Evolutionary conservation across 2,113 vertebrate genomes (phyloP), one percentile per base, ranked within the genome.

Genomic region (Pseudorhombus dupliciocellatus): DNA sequence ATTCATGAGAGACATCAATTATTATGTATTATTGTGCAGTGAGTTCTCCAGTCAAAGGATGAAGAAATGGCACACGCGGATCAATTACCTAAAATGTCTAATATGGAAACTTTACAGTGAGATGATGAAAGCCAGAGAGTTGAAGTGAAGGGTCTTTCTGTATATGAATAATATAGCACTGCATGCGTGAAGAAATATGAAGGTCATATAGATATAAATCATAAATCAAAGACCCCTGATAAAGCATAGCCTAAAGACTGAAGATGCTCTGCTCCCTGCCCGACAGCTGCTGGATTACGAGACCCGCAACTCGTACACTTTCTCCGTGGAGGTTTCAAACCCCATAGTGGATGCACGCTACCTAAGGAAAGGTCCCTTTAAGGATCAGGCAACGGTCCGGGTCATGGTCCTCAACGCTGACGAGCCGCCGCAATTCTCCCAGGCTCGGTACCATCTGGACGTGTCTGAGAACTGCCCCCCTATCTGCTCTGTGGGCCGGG

Each of bases 241-340:
- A 24, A 63, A 68, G 55, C 50, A 34, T 8, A 72, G 15, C 12
- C 53, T 4, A 9, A 7, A 24, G 6, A 48, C 4, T 72, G 26
- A 62, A 7, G 12, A 42, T 24, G 34, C 46, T 74, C 67, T 73
- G 6, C 3, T 73, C 60, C 59, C 62, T 74, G 25, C 18, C 34
- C 30, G 2, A 34, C 63, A 97, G 96, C 86, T 93, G 56, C 89
- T 97, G 65, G 96, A 97, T 88, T 97, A 95, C 4, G 96, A 97
- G 85, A 89, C 75, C 20, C 85, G 90, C 6, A 95, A 77, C 44
- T 94, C 95, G 0, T 97, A 96, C 73, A 91, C 95, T 4, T 95
- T 97, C 81, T 91, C 94, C 0, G 95, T 97, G 71, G 96, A 96
- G 75, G 96, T 96, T 16, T 84, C 91, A 76, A 97, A 97, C 90